phyloP scores from a whole-genome alignment of 2,797 vertebrate species.

The Microchirus variegatus region DNA sequence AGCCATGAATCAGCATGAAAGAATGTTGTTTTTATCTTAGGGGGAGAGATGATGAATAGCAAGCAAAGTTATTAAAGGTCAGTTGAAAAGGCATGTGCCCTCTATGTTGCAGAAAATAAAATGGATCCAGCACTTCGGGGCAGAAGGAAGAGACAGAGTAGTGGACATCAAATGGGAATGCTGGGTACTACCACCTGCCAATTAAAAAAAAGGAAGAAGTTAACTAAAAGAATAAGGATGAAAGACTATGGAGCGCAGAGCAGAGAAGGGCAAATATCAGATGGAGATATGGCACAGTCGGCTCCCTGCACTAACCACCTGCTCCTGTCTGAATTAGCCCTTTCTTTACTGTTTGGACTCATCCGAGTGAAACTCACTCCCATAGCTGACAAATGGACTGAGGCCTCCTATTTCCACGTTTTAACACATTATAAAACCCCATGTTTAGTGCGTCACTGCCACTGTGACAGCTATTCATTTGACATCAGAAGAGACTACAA shows the following conservation, averaged over 20 bases:
- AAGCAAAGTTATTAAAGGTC: conserved; percentile 63
- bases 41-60: conserved; percentile 50
- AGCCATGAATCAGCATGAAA: conserved; percentile 43
- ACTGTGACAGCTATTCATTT: conserved; percentile 55
- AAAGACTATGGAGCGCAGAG: conserved; percentile 42
- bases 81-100: conserved; percentile 46
- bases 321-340: conserved; percentile 75
- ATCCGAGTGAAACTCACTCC: conserved; percentile 71
- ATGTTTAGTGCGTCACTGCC: conserved; percentile 55
- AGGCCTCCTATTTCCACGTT: conserved; percentile 52
- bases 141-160: conserved; percentile 40
- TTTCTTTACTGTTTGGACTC: conserved; percentile 75
- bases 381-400: conserved; percentile 61
- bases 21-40: conserved; percentile 48
- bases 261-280: conserved; percentile 62
- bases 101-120: conserved; percentile 17
- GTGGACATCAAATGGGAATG: conserved; percentile 56
- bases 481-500: conserved; percentile 32
- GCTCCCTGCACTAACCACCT: conserved; percentile 70
- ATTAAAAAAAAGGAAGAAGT: conserved; percentile 57
- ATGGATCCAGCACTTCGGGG: conserved; percentile 38
- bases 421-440: conserved; percentile 55
- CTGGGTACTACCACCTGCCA: conserved; percentile 64
- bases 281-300: conserved; percentile 26
- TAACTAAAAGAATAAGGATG: conserved; percentile 46